Percentiles rank a stretch among this genome's conserved stretches.
These are phyloP conservation scores for Ditylenchus dipsaci DNA, from an alignment of 1,140 invertebrate species.

Conservation along the genomic window DNA sequence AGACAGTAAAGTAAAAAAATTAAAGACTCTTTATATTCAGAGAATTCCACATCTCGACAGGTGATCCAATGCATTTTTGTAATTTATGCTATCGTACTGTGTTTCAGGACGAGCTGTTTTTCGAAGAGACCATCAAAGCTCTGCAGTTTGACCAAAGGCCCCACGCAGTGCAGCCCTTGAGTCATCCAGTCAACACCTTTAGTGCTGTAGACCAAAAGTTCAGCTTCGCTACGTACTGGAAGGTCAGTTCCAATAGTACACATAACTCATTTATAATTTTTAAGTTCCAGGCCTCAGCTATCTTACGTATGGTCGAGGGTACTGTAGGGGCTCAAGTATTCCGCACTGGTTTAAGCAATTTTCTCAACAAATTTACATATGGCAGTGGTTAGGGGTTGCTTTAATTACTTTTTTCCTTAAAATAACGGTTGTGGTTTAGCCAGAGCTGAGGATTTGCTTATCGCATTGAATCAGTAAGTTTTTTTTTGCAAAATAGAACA, in stretches of 20 bases:
- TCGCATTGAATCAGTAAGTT: no score
- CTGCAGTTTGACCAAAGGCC: conserved; percentile 22
- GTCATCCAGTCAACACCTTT: conserved; percentile 10
- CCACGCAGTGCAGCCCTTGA: conserved; percentile 22
- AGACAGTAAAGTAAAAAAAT: no score
- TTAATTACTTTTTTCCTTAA: no score
- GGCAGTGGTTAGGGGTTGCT: background rate
- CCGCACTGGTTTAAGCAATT: conserved; percentile 13
- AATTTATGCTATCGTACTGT: background rate
- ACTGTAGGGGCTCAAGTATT: conserved; percentile 25
- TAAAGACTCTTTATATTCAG: no score
- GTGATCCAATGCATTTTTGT: no score
- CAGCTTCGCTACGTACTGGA: conserved; percentile 34
- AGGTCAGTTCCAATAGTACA: conserved; percentile 19
- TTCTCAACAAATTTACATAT: conserved; percentile 24
- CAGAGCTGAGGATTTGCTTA: conserved; percentile 17
- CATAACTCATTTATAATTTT: no score
- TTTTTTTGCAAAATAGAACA: no score
- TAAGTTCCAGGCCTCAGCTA: conserved; percentile 19
- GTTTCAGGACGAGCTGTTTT: conserved; percentile 23
- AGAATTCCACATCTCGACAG: no score
- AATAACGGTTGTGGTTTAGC: conserved; percentile 1
- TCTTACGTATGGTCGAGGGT: conserved; percentile 18
- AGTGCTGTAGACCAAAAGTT: conserved; percentile 15
- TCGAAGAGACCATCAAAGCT: conserved; percentile 14